Evolutionary conservation across 2,113 vertebrate species (phyloP).

Genomic region (Paedocypris sp.): DNA sequence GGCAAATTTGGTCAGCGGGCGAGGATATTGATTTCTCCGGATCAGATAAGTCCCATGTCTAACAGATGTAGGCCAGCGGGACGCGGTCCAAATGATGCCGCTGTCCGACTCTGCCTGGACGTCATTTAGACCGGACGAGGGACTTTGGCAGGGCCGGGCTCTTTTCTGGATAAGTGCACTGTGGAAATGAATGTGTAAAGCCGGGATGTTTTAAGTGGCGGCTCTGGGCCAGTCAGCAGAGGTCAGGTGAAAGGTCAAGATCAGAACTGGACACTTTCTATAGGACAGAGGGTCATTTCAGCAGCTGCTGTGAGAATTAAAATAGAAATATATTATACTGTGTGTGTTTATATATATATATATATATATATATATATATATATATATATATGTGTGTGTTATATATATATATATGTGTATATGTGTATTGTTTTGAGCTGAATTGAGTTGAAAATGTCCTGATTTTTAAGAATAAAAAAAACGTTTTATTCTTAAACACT

Average conservation of each 20-base stretch:
- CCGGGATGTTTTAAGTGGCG: not conserved
- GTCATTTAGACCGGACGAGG: not conserved
- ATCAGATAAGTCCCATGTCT: constrained; percentile 18
- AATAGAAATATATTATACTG: too few species aligned
- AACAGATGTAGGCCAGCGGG: constrained; percentile 25
- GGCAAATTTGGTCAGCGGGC: constrained; percentile 10
- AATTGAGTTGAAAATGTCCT: too few species aligned
- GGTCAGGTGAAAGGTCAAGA: not conserved
- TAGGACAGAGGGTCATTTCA: not conserved
- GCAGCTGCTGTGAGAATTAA: too few species aligned
- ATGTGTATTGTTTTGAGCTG: too few species aligned
- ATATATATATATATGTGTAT: too few species aligned
- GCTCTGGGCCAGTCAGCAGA: not conserved
- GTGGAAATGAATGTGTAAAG: not conserved
- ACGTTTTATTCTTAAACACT: too few species aligned
- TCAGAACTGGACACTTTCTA: not conserved
- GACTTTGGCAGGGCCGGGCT: not conserved
- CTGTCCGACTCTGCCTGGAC: not conserved
- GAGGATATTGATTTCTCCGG: constrained; percentile 9
- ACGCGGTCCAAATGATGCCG: constrained; percentile 3
- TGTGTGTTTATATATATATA: too few species aligned
- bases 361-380: too few species aligned
- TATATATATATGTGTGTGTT: too few species aligned
- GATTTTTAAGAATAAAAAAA: too few species aligned
- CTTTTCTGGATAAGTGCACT: not conserved